Evolutionary conservation across 2,113 vertebrate species (phyloP).

Genomic region (Glaucomys volans): DNA sequence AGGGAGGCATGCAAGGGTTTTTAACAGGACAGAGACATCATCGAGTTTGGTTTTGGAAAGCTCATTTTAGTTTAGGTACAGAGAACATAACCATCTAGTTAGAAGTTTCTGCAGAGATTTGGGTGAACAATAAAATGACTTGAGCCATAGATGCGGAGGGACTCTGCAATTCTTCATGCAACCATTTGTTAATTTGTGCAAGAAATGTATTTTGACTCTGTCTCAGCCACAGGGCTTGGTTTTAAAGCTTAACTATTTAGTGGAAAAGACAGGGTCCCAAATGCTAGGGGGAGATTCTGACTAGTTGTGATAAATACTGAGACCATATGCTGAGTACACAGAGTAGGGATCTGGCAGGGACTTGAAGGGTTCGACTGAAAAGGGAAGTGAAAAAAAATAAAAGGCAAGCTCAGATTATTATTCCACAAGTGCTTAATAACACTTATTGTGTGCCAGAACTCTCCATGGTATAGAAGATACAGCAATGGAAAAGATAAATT

Average conservation of each 20-base stretch:
- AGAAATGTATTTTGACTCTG: background rate
- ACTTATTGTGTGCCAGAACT: background rate
- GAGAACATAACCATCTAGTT: background rate
- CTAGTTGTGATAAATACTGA: background rate
- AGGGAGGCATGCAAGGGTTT: slow-evolving; percentile 8
- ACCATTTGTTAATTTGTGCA: background rate
- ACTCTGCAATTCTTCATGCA: background rate
- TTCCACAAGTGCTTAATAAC: slow-evolving; percentile 34
- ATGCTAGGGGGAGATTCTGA: background rate
- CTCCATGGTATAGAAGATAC: background rate
- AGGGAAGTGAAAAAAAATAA: slow-evolving; percentile 13
- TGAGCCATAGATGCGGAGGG: background rate
- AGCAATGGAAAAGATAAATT: background rate
- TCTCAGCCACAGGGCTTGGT: background rate
- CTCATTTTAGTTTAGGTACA: slow-evolving; percentile 27
- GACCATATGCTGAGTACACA: background rate
- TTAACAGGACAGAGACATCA: slow-evolving; percentile 46
- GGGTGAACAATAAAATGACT: background rate
- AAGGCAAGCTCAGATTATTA: background rate
- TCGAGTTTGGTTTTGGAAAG: slow-evolving; percentile 61
- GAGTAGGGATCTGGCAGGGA: background rate
- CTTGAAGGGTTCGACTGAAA: background rate
- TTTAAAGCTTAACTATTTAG: background rate
- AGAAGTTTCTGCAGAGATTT: background rate
- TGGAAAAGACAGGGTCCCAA: background rate